These are phyloP conservation scores for Drosophila virilis DNA, from an alignment of 1,140 invertebrate species.

Conservation along the genomic window DNA sequence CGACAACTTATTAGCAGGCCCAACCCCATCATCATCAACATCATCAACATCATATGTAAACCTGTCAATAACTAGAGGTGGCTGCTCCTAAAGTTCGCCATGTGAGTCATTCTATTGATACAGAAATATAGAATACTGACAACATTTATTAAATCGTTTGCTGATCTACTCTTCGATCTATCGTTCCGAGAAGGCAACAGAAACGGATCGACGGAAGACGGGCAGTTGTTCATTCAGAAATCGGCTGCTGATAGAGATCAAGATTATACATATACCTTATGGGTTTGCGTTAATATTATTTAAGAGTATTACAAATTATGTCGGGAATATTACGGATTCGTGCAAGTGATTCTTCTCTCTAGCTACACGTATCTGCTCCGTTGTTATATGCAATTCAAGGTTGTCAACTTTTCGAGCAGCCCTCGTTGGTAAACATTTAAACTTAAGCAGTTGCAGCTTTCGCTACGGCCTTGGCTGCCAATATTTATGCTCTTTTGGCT, in stretches of 20 bases:
- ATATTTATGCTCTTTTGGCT: constrained; percentile 26
- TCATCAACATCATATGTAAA: constrained; percentile 16
- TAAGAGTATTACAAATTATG: no score
- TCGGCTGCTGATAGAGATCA: no score
- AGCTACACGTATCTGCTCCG: no score
- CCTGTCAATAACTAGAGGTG: constrained; percentile 18
- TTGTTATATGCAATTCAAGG: not conserved
- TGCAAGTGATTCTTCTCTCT: no score
- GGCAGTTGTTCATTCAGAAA: no score
- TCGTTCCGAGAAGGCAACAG: no score
- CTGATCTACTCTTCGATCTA: not conserved
- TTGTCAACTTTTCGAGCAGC: constrained; percentile 1
- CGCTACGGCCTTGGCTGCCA: constrained; percentile 54
- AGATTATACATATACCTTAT: no score
- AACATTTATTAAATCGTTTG: no score
- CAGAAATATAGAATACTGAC: not conserved
- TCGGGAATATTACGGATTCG: no score
- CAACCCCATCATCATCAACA: constrained; percentile 2
- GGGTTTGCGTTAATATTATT: no score
- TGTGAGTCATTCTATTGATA: not conserved
- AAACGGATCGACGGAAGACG: no score
- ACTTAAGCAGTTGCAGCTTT: constrained; percentile 45
- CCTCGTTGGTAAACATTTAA: constrained; percentile 26
- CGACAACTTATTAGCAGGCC: constrained; percentile 49
- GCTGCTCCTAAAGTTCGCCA: not conserved